phyloP scores from a whole-genome alignment of 2,113 vertebrate species.

The Ancistrus triradiatus region DNA sequence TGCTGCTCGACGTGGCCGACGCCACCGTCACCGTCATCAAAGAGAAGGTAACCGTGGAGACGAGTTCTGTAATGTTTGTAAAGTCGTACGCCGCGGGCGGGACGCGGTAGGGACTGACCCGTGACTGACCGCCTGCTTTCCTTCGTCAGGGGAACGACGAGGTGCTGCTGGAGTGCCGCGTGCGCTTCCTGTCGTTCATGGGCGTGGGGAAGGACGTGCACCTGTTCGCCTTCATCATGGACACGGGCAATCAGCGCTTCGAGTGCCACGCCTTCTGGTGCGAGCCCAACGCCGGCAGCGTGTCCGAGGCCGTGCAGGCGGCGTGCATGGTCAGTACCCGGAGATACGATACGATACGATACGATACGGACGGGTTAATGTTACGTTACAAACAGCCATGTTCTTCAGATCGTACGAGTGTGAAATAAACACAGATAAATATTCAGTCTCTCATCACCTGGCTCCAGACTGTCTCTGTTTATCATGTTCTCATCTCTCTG shows the following conservation, averaged over 20 bases:
- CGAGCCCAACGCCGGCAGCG: constrained; percentile 87
- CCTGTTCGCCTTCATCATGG: constrained; percentile 96
- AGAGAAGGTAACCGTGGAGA: constrained; percentile 71
- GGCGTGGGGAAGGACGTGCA: constrained; percentile 88
- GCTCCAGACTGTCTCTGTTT: no score
- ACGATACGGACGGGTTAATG: no score
- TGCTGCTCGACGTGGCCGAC: constrained; percentile 92
- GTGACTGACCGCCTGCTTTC: background rate
- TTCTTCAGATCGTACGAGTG: no score
- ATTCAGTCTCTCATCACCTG: no score
- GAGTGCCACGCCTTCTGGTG: constrained; percentile 97
- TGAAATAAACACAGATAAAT: no score
- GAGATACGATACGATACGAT: no score
- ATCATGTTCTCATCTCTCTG: background rate
- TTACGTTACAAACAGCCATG: no score
- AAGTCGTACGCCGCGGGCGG: no score
- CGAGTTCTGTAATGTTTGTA: background rate
- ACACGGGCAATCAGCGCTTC: constrained; percentile 87
- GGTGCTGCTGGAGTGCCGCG: constrained; percentile 89
- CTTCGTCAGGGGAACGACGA: constrained; percentile 80
- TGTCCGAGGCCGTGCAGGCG: constrained; percentile 95
- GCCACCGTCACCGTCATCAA: constrained; percentile 94
- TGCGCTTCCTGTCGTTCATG: constrained; percentile 97
- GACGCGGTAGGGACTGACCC: no score
- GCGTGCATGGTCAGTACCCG: constrained; percentile 89